phyloP scores from a whole-genome alignment of 1,140 invertebrate species.

The Maconellicoccus hirsutus region DNA sequence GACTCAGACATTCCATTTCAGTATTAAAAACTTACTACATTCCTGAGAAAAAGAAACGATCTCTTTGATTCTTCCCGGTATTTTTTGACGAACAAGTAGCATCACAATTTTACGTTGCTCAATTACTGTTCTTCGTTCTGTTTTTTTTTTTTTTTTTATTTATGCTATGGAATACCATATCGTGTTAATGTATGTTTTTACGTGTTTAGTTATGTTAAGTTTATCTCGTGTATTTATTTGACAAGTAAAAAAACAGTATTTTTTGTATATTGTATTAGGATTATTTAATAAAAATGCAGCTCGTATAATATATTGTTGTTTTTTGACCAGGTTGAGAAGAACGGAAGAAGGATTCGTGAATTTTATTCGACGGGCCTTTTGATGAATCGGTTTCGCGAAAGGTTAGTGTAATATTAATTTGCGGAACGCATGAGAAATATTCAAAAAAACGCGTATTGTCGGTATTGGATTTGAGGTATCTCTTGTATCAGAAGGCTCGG shows the following conservation, averaged over 20 bases:
- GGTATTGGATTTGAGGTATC: too few species aligned
- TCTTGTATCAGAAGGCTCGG: too few species aligned
- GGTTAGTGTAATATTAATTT: too few species aligned
- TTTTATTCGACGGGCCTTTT: too few species aligned
- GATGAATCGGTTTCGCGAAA: too few species aligned
- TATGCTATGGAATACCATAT: background rate
- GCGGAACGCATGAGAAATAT: too few species aligned
- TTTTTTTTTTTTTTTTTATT: background rate
- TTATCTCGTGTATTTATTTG: background rate
- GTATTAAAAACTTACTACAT: background rate
- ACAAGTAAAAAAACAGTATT: background rate
- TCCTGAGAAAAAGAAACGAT: background rate
- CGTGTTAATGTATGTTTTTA: background rate
- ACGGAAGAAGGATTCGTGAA: too few species aligned
- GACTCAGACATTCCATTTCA: background rate
- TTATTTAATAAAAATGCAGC: too few species aligned
- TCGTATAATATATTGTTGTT: too few species aligned
- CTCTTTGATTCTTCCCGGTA: background rate
- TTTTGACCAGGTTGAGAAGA: too few species aligned
- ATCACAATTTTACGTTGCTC: constrained; percentile 1
- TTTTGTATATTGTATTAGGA: background rate
- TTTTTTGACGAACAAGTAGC: constrained; percentile 8
- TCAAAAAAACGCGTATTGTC: too few species aligned
- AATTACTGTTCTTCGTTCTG: background rate
- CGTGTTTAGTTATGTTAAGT: background rate